Base-by-base conservation (phyloP, 2,113 vertebrate species). In the Pseudonaja textilis region DNA sequence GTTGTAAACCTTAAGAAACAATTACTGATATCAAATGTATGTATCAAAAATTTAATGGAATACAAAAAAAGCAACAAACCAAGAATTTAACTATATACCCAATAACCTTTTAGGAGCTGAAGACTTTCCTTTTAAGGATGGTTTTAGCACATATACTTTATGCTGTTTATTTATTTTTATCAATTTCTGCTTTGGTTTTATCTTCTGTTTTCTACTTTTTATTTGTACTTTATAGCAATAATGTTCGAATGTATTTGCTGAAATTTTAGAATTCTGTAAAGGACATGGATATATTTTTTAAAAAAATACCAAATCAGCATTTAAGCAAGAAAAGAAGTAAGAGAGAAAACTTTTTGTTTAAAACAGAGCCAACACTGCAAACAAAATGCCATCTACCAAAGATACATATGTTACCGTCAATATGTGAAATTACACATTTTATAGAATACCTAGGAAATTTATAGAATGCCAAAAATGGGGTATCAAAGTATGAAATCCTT, bases 1-100 rank as follows among this genome's bases (percentile, higher is more conserved):
- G 90, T 95, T 95, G 74, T 93, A 93, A 26, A 93, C 94, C 94
- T 95, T 64, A 57, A 87, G 55, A 42, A 91, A 39, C 47, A 91
- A 87, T 91, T 55, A 88, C 8, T 81, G 10, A 85, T 91, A 14
- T 87, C 34, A 26, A 93, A 52, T 89, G 8, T 64, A 69, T 42
- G 34, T 56, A 47, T 56, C 42, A 89, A 92, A 89, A 29, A 87
- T 87, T 34, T 45, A 59, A 10, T 50, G n/a, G 6, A 25, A 61
- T 25, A 61, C 20, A 81, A 88, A 87, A 64, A 1, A 52, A 90
- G 4, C n/a, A 26, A 91, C 2, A 45, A 29, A 7, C 20, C 1
- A 56, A 87, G 34, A n/a, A 39, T 29, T 64, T 85, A 57, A 88
- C 23, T 69, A 92, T 50, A 54, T 29, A 56, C 23, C 59, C 54